Evolutionary conservation across 2,888 invertebrate species (phyloP).

Genomic region (Anticlea derivata): DNA sequence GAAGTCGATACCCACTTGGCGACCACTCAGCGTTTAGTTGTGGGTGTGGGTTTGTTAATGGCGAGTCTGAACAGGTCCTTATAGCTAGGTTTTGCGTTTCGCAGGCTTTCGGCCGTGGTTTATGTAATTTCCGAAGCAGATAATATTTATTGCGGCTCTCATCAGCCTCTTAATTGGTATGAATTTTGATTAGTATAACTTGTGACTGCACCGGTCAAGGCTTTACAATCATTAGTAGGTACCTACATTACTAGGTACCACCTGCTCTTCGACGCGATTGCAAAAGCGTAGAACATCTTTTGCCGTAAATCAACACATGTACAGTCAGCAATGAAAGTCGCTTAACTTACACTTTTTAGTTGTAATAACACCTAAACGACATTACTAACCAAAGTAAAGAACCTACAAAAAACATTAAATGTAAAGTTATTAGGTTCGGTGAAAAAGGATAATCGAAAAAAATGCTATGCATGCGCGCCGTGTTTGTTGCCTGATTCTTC

Average conservation of each 20-base stretch:
- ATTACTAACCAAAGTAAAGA: too few species aligned
- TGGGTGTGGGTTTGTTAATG: slow-evolving; percentile 2
- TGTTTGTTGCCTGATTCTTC: too few species aligned
- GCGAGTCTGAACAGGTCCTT: slow-evolving; percentile 8
- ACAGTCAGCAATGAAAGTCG: too few species aligned
- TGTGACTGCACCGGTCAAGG: slow-evolving; percentile 26
- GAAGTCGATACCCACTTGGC: slow-evolving; percentile 5
- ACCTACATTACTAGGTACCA: too few species aligned
- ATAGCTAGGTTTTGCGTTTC: slow-evolving; percentile 8
- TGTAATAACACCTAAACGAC: too few species aligned
- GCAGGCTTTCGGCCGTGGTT: slow-evolving; percentile 10
- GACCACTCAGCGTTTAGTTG: background rate
- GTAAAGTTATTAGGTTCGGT: too few species aligned
- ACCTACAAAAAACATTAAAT: too few species aligned
- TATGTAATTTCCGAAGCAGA: slow-evolving; percentile 13
- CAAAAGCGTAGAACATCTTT: slow-evolving; percentile 13
- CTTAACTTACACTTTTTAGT: too few species aligned
- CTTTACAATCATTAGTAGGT: slow-evolving; percentile 8
- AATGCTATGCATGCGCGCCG: too few species aligned
- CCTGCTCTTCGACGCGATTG: slow-evolving; percentile 8
- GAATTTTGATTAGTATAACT: slow-evolving; percentile 22
- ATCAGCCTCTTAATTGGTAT: slow-evolving; percentile 22
- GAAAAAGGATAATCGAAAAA: too few species aligned
- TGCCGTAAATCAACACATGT: slow-evolving; percentile 5
- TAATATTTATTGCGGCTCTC: slow-evolving; percentile 3